Conservation (phyloP, 2,888 invertebrate species). For the Parthenolecanium corni region DNA sequence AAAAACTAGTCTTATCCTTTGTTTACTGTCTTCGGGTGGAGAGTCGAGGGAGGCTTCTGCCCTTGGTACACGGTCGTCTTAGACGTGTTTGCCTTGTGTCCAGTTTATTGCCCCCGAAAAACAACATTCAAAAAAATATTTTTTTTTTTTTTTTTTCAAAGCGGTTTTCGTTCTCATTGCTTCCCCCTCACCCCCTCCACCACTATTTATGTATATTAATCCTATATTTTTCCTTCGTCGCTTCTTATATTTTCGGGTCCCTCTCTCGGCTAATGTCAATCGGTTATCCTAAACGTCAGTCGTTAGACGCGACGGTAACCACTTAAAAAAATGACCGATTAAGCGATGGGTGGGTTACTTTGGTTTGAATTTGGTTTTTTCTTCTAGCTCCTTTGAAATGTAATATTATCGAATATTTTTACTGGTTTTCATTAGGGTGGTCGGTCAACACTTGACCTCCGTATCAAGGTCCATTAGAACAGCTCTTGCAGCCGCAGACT, state of each 20-base stretch:
- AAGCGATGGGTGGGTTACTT: neutral
- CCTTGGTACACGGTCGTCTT: constrained; percentile 24
- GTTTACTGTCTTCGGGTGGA: neutral
- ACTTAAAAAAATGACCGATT: neutral
- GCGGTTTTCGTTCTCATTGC: neutral
- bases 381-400: neutral
- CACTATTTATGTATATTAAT: neutral
- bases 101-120: constrained; percentile 27
- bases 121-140: constrained; percentile 6
- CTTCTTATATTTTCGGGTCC: neutral
- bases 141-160: neutral
- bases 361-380: neutral
- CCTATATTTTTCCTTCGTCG: neutral
- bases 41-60: constrained; percentile 24
- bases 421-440: too few relatives aligned
- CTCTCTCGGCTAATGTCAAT: constrained; percentile 1
- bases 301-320: constrained; percentile 1
- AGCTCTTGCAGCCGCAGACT: too few relatives aligned
- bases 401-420: too few relatives aligned
- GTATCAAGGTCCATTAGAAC: too few relatives aligned
- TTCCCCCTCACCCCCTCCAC: too few relatives aligned
- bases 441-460: too few relatives aligned
- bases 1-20: constrained; percentile 28
- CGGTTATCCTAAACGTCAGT: neutral
- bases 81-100: constrained; percentile 28